A percentile compares a stretch with the other conserved stretches of the same genome.
phyloP scores from a whole-genome alignment of 2,797 vertebrate genomes.

The Varecia variegata region DNA sequence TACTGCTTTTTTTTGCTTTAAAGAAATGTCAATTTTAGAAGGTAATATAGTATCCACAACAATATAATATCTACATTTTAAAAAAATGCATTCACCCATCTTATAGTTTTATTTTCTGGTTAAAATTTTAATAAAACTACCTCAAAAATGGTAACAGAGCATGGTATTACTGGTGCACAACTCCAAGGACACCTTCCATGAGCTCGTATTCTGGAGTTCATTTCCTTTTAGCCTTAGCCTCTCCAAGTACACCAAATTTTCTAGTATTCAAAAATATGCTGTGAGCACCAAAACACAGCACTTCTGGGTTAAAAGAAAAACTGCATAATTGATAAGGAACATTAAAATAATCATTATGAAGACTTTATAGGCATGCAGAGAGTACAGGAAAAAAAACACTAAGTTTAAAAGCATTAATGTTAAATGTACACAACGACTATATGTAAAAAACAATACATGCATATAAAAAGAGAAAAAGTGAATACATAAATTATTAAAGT shows the following conservation, averaged over 20 bases:
- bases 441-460: background rate
- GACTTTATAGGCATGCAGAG: background rate
- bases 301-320: too few relatives aligned
- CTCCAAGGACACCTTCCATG: background rate
- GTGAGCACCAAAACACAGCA: background rate
- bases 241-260: background rate
- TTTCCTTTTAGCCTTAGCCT: background rate
- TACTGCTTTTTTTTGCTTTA: background rate
- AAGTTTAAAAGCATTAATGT: background rate
- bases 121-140: constrained; percentile 20
- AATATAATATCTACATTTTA: background rate
- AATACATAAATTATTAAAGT: background rate
- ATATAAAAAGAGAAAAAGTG: background rate
- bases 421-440: background rate
- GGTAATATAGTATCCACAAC: background rate
- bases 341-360: background rate
- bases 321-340: too few relatives aligned
- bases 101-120: background rate
- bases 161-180: background rate
- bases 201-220: background rate
- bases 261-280: background rate
- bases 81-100: background rate
- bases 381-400: background rate
- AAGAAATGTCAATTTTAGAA: constrained; percentile 35
- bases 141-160: background rate